phyloP scores from a whole-genome alignment of 2,797 vertebrate species.

The Gobionotothen gibberifrons region DNA sequence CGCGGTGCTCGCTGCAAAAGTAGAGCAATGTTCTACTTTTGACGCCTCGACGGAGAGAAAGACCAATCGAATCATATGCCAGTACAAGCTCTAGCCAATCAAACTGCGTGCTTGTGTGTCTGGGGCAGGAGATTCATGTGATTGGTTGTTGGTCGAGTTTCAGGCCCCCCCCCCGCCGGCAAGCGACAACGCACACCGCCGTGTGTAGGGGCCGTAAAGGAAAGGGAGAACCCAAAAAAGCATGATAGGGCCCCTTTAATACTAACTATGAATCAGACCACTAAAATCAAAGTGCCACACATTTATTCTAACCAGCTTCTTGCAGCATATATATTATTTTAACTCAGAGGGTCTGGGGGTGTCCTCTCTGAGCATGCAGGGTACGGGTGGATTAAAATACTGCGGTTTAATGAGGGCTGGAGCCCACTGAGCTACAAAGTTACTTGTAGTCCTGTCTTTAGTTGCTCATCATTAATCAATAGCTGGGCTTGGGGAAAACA shows the following conservation, averaged over 20 bases:
- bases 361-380: constrained; percentile 1
- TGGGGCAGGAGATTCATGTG: too few relatives aligned
- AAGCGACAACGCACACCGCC: too few relatives aligned
- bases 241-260: not conserved
- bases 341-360: constrained; percentile 12
- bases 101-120: too few relatives aligned
- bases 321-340: not conserved
- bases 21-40: too few relatives aligned
- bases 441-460: constrained; percentile 30
- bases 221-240: too few relatives aligned
- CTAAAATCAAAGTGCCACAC: not conserved
- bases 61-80: too few relatives aligned
- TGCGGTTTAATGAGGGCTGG: not conserved
- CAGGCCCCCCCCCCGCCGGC: too few relatives aligned
- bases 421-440: constrained; percentile 58
- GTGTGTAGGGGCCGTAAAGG: too few relatives aligned
- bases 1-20: too few relatives aligned
- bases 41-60: too few relatives aligned
- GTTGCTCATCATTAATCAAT: not conserved
- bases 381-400: constrained; percentile 32
- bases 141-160: too few relatives aligned
- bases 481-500: not conserved
- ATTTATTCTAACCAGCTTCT: not conserved
- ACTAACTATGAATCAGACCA: not conserved
- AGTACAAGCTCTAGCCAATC: too few relatives aligned